Percentiles rank a stretch among this genome's conserved stretches.
phyloP scores from a whole-genome alignment of 2,888 invertebrate species.

The Lacanobia oleracea region DNA sequence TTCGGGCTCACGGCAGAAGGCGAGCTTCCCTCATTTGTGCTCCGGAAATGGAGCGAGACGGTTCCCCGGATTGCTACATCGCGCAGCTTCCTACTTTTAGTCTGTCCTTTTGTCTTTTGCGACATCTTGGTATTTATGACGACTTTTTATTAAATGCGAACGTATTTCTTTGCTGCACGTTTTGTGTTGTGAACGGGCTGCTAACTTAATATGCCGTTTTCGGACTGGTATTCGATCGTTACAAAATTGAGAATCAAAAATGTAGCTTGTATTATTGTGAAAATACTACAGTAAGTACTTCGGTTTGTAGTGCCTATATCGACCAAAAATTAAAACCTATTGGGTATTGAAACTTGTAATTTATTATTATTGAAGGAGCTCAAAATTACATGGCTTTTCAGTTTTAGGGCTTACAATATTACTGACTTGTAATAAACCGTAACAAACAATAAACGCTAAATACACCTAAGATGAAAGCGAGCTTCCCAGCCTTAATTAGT shows the following conservation, averaged over 20 bases:
- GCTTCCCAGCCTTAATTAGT: slow-evolving; percentile 41
- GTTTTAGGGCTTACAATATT: neutral
- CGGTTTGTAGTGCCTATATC: too few relatives aligned
- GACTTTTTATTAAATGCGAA: slow-evolving; percentile 17
- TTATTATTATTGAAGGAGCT: neutral
- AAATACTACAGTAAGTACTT: too few relatives aligned
- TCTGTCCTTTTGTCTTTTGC: slow-evolving; percentile 46
- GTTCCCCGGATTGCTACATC: slow-evolving; percentile 67
- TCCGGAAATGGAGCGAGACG: slow-evolving; percentile 72
- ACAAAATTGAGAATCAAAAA: too few relatives aligned
- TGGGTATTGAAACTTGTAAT: neutral
- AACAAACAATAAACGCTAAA: slow-evolving; percentile 2
- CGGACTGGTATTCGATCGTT: neutral
- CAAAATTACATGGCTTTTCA: neutral
- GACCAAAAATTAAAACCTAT: too few relatives aligned
- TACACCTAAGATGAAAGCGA: slow-evolving; percentile 35
- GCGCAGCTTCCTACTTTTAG: slow-evolving; percentile 57
- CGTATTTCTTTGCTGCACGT: neutral
- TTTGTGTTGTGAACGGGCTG: neutral
- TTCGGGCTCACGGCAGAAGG: slow-evolving; percentile 28
- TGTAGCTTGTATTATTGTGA: too few relatives aligned
- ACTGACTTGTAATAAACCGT: slow-evolving; percentile 19
- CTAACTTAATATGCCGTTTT: neutral
- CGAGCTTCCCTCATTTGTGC: slow-evolving; percentile 65
- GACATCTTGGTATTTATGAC: slow-evolving; percentile 36